Evolutionary conservation across 2,797 vertebrate genomes (phyloP), one percentile per base, ranked within the genome.

Genomic region (Pterois miles): DNA sequence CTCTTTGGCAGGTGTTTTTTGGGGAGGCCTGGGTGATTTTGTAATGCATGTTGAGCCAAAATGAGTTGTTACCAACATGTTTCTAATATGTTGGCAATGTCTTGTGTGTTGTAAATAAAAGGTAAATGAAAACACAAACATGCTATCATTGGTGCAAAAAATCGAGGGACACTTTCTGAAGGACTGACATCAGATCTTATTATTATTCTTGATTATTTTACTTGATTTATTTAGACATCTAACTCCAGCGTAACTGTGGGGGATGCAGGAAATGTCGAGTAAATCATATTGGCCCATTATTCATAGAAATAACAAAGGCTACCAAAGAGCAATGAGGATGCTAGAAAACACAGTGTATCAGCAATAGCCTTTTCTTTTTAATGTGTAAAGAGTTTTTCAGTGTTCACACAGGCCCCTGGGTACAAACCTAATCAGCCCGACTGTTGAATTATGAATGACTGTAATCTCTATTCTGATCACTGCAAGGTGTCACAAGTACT

Each of bases 381-480:
- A 67, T 65, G 80, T 53, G 40, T 36, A 65, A 80, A 70, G 31
- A 65, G 63, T 83, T 86, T 71, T 52, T 68, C 65, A 66, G 36
- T 75, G 80, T 76, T 88, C 71, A 62, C 63, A 34, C 64, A 81
- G 46, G 74, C 85, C 65, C 20, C 59, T 48, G 77, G 85, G 75
- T 57, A 53, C 63, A 76, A 73, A 86, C 71, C 57, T 75, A 86
- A 89, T 91, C 84, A 88, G 81, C 67, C 65, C 7, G 12, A n/a
- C 75, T 80, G 48, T 34, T 91, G 71, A 89, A 91, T 93, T 83
- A 92, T 93, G 86, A 86, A 90, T 79, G 74, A 72, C 2, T 2
- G 22, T 64, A 74, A 84, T 80, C 83, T 81, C 56, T 66, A 7
- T 34, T 65, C 43, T 79, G 71, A 89, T 87, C 72, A 59, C 74